Evolutionary conservation across 2,797 vertebrate species (phyloP).

Genomic region (Threskiornis aethiopicus): DNA sequence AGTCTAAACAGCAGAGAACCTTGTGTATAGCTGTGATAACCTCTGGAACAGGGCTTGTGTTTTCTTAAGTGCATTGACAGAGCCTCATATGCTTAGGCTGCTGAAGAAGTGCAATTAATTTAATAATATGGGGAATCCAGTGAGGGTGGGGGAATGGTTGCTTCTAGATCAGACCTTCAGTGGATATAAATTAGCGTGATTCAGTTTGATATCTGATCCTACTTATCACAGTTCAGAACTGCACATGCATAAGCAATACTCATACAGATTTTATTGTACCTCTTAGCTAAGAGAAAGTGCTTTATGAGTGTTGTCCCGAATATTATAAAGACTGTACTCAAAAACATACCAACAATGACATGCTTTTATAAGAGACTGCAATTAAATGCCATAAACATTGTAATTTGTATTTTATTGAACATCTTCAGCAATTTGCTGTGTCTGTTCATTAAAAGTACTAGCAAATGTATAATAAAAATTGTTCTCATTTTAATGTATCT

Average conservation of each 20-base stretch:
- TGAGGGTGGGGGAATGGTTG: neutral
- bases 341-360: neutral
- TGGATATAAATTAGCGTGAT: constrained; percentile 4
- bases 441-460: constrained; percentile 30
- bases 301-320: constrained; percentile 6
- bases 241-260: neutral
- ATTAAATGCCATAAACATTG: constrained; percentile 24
- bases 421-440: constrained; percentile 13
- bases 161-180: neutral
- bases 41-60: neutral
- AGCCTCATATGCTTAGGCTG: neutral
- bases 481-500: neutral
- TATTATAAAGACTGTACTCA: neutral
- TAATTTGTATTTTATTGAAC: constrained; percentile 17
- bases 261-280: neutral
- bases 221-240: neutral
- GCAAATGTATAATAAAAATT: constrained; percentile 36
- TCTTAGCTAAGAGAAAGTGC: neutral
- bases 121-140: neutral
- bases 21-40: neutral
- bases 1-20: neutral
- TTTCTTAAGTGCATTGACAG: neutral
- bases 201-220: constrained; percentile 14
- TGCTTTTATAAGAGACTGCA: constrained; percentile 33
- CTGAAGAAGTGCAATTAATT: constrained; percentile 7